Conservation (phyloP, 2,113 vertebrate species). For the Dolichallabes microphthalmus region DNA sequence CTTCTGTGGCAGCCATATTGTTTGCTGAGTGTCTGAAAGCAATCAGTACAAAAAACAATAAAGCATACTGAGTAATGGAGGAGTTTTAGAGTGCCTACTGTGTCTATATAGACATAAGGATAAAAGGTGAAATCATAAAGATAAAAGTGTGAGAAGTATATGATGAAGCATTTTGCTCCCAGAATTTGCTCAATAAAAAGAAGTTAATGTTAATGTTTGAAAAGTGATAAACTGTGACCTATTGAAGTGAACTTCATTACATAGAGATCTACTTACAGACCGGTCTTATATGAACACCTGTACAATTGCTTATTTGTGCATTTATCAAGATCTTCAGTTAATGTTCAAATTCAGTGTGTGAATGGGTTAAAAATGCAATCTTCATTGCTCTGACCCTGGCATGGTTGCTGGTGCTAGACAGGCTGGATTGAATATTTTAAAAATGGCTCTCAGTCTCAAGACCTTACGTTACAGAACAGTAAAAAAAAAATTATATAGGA, state of each 20-base stretch:
- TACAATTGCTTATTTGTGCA: not conserved
- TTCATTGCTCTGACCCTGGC: not conserved
- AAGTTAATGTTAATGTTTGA: conserved; percentile 42
- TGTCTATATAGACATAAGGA: conserved; percentile 31
- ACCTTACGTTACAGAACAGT: not conserved
- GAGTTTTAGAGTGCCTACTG: conserved; percentile 12
- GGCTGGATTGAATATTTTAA: not conserved
- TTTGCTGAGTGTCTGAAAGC: conserved; percentile 32
- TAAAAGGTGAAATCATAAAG: conserved; percentile 37
- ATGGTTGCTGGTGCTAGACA: not conserved
- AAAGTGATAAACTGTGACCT: conserved; percentile 23
- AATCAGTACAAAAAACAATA: conserved; percentile 48
- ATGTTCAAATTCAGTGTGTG: not conserved
- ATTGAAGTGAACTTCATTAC: not conserved
- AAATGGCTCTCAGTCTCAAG: not conserved
- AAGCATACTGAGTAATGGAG: conserved; percentile 44
- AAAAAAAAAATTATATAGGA: no score
- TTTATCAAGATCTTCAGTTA: not conserved
- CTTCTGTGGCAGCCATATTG: conserved; percentile 37
- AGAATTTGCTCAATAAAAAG: conserved; percentile 30
- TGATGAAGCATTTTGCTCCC: conserved; percentile 10
- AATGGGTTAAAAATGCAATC: not conserved
- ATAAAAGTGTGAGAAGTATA: conserved; percentile 25
- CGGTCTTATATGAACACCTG: not conserved
- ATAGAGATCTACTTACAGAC: not conserved